These are phyloP conservation scores for Polymixis flavicincta DNA, from an alignment of 2,888 invertebrate genomes.

Conservation along the genomic window DNA sequence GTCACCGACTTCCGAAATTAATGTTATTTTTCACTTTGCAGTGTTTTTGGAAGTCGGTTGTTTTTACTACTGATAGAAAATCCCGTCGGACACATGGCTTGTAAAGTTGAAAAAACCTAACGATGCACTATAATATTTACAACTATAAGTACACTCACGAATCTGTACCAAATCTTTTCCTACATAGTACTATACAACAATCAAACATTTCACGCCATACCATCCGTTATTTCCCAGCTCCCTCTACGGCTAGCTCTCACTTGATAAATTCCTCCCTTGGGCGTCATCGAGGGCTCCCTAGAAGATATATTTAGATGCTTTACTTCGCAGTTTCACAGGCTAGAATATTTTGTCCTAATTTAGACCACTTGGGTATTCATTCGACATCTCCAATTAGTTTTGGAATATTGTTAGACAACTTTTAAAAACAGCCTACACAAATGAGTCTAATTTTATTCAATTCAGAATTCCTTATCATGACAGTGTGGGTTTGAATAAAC, in stretches of 20 bases:
- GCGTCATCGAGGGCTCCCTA: constrained; percentile 39
- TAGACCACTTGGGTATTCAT: constrained; percentile 1
- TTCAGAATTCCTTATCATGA: neutral
- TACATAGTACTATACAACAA: neutral
- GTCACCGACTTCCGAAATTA: too few relatives aligned
- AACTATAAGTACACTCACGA: neutral
- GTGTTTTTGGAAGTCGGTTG: too few relatives aligned
- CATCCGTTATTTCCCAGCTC: constrained; percentile 27
- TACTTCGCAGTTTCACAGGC: constrained; percentile 1
- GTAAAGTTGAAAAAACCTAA: neutral
- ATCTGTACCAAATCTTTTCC: neutral
- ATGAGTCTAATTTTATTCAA: neutral
- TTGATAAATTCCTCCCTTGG: constrained; percentile 57
- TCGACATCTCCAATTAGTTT: constrained; percentile 12
- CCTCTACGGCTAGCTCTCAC: constrained; percentile 22
- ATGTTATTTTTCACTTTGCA: too few relatives aligned
- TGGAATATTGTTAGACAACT: neutral
- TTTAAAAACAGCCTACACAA: neutral
- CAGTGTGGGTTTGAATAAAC: neutral
- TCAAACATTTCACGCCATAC: constrained; percentile 17
- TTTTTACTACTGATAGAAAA: neutral
- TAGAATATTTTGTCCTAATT: constrained; percentile 19
- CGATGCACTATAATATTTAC: neutral
- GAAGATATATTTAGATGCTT: constrained; percentile 34
- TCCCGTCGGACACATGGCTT: neutral